Evolutionary conservation across 2,888 invertebrate genomes (phyloP).

Genomic region (Acrobasis consociella): DNA sequence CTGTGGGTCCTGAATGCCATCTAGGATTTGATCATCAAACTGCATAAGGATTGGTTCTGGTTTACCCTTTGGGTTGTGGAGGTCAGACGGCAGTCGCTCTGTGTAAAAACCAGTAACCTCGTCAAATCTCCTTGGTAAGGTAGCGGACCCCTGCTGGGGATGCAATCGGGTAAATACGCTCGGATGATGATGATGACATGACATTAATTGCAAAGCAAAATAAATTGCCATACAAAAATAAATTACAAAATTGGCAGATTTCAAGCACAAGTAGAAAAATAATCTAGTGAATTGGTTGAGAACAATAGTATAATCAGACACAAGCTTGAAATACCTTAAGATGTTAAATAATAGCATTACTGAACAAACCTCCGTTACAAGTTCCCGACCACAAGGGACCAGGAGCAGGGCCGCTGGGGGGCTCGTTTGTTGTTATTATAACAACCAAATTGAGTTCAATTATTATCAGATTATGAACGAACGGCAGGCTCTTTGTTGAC

Average conservation of each 20-base stretch:
- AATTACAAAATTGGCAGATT: not conserved
- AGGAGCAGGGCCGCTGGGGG: conserved; percentile 33
- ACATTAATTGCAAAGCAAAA: too few species aligned
- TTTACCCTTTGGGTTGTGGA: too few species aligned
- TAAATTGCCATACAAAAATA: not conserved
- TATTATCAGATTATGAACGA: conserved; percentile 55
- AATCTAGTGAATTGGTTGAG: not conserved
- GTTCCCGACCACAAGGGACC: conserved; percentile 33
- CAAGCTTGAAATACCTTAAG: conserved; percentile 1
- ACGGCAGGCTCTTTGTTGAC: conserved; percentile 45
- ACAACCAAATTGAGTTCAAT: conserved; percentile 56
- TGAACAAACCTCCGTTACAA: conserved; percentile 27
- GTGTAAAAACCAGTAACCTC: too few species aligned
- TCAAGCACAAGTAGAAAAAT: not conserved
- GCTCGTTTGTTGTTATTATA: conserved; percentile 48
- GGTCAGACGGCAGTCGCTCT: too few species aligned
- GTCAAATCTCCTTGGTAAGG: too few species aligned
- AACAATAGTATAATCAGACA: not conserved
- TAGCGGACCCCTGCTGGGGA: too few species aligned
- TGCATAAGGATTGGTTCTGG: too few species aligned
- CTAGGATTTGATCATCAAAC: too few species aligned
- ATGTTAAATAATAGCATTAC: conserved; percentile 17
- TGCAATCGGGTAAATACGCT: too few species aligned
- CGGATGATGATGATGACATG: too few species aligned
- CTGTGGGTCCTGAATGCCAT: too few species aligned